phyloP scores from a whole-genome alignment of 2,113 vertebrate genomes.

The Urocolius indicus region DNA sequence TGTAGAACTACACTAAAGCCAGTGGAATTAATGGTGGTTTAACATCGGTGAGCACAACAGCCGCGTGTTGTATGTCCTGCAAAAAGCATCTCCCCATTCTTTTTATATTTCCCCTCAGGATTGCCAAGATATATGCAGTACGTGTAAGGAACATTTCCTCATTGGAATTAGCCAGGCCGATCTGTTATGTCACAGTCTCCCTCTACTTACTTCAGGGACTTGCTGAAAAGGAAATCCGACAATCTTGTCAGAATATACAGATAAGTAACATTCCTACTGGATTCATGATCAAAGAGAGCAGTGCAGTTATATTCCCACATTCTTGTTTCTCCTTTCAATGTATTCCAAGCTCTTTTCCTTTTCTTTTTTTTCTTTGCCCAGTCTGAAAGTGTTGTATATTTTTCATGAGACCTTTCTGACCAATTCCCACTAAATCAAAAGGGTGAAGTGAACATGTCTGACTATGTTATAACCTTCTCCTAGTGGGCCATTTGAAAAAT shows the following conservation, averaged over 20 bases:
- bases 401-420: constrained; percentile 67
- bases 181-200: background rate
- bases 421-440: constrained; percentile 70
- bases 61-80: background rate
- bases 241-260: constrained; percentile 36
- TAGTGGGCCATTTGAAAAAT: background rate
- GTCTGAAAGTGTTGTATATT: constrained; percentile 71
- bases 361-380: constrained; percentile 37
- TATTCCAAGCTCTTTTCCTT: constrained; percentile 66
- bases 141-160: background rate
- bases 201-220: background rate
- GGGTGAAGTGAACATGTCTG: background rate
- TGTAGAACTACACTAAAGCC: background rate
- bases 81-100: background rate
- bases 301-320: constrained; percentile 57
- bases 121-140: background rate
- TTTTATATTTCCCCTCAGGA: background rate
- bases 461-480: background rate
- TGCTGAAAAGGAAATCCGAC: constrained; percentile 12
- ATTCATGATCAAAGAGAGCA: constrained; percentile 70
- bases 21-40: background rate
- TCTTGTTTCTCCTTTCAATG: constrained; percentile 67
- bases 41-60: background rate
- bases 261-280: constrained; percentile 71
- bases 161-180: background rate